Percentiles rank a stretch among this genome's conserved stretches.
Conservation (phyloP, 2,113 vertebrate genomes). For the Prochilodus magdalenae region DNA sequence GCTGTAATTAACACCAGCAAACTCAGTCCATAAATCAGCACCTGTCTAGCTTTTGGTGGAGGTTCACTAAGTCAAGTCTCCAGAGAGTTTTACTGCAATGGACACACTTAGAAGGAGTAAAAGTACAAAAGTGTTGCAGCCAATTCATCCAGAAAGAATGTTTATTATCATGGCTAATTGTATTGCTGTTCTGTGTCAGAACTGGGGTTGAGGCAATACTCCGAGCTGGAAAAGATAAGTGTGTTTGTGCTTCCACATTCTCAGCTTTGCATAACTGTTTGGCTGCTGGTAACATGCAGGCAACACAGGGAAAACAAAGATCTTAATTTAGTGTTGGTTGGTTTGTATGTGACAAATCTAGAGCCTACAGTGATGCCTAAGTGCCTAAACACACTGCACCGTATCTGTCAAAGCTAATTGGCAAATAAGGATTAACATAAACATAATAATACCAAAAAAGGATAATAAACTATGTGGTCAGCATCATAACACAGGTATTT, state of each 20-base stretch:
- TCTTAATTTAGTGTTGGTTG: not conserved
- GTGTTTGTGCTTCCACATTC: not conserved
- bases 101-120: not conserved
- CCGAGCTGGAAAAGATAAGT: not conserved
- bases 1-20: conserved; percentile 53
- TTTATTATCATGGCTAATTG: not conserved
- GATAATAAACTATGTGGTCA: not conserved
- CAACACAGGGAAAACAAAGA: not conserved
- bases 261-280: not conserved
- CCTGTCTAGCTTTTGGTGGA: conserved; percentile 17
- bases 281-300: not conserved
- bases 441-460: not conserved
- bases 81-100: not conserved
- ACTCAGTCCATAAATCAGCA: conserved; percentile 48
- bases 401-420: too few relatives aligned
- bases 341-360: not conserved
- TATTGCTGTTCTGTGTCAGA: not conserved
- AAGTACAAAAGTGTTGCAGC: not conserved
- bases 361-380: not conserved
- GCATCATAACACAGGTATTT: too few relatives aligned
- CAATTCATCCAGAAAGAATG: conserved; percentile 5
- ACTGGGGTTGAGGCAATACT: not conserved
- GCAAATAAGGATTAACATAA: not conserved
- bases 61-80: conserved; percentile 4
- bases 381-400: not conserved